Evolutionary conservation across 2,888 invertebrate genomes (phyloP).

Genomic region (Aphidoletes aphidimyza): DNA sequence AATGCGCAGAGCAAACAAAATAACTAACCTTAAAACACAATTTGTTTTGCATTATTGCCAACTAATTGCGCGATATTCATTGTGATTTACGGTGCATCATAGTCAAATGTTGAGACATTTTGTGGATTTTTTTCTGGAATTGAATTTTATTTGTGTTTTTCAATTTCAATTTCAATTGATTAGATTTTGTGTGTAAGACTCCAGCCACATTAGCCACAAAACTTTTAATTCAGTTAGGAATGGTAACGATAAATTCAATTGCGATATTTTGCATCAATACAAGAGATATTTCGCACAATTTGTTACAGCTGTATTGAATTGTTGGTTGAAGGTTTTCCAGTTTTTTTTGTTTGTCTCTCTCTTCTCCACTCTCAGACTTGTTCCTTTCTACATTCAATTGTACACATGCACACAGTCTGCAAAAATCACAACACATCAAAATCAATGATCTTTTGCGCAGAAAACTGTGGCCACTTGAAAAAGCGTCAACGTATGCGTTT

Average conservation of each 20-base stretch:
- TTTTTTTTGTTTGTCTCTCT: not conserved
- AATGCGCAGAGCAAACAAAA: not conserved
- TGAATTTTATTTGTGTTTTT: not conserved
- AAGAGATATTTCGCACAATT: not conserved
- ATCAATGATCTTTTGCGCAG: not conserved
- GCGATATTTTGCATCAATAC: not conserved
- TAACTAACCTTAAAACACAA: not conserved
- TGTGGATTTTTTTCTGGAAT: not conserved
- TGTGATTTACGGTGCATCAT: not conserved
- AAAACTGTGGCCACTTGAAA: constrained; percentile 11
- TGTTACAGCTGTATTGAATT: not conserved
- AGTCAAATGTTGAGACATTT: not conserved
- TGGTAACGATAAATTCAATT: constrained; percentile 19
- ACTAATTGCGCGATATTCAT: not conserved
- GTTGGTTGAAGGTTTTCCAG: constrained; percentile 6
- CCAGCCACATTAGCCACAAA: not conserved
- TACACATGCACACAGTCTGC: not conserved
- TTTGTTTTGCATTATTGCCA: not conserved
- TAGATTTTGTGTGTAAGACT: not conserved
- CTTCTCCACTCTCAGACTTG: too few species aligned
- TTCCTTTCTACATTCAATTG: constrained; percentile 5
- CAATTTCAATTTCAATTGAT: not conserved
- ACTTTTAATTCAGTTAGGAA: constrained; percentile 31
- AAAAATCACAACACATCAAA: not conserved
- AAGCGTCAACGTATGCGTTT: not conserved